Evolutionary conservation across 2,113 vertebrate genomes (phyloP), one percentile per base, ranked within the genome.

Genomic region (Melospiza georgiana): DNA sequence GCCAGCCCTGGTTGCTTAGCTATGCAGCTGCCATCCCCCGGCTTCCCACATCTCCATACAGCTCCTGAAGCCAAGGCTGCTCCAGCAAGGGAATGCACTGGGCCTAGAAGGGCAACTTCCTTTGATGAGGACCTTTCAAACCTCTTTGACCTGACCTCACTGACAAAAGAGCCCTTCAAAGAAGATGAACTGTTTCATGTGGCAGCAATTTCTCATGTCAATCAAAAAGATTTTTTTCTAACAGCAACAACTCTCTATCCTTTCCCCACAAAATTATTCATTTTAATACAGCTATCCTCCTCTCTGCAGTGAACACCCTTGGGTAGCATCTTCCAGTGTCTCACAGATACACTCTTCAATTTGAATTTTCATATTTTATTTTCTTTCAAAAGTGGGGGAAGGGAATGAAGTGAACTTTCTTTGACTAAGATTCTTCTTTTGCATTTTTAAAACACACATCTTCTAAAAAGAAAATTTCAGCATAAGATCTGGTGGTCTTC

Each of bases 171-270:
- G 89, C 92, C 95, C 96, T 97, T 96, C 96, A 97, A 97, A 96
- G 96, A 96, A 96, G 95, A 93, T 76, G 96, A 97, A 95, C 95
- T 90, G 89, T 96, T 97, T 97, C 94, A 97, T 96, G 95, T 92
- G 95, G 96, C 95, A 97, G 95, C 94, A 97, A 95, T 97, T 97
- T 97, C 95, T 97, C 96, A 97, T 73, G 96, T 96, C 96, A 97
- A 95, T 97, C 96, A 96, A 96, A 96, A 95, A 95, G 91, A 90
- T 92, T 94, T 92, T 94, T 96, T 93, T 95, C 95, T 96, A 95
- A 82, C 76, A 95, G 95, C 86, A 95, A 92, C 92, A 90, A 93
- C 95, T 96, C 85, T 93, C 93, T 89, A 82, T 88, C 92, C 61
- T 89, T 95, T 93, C 90, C 57, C 61, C 86, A 96, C 90, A 92